Base-by-base conservation (phyloP, 1,140 invertebrate genomes). In the Aethina tumida region DNA sequence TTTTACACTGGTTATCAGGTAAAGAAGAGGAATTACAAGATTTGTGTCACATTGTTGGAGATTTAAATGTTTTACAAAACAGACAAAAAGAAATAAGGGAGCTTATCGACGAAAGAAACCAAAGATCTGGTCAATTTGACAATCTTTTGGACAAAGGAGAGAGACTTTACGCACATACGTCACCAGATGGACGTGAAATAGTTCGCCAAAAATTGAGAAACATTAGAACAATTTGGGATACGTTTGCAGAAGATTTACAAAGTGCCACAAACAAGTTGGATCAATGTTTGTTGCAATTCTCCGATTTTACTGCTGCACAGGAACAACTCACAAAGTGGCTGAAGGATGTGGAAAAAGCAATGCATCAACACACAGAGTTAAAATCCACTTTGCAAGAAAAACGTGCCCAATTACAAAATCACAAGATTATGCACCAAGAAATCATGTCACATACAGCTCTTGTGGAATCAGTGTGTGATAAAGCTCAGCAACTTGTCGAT, bases 361-460 rank as follows among this genome's bases (percentile, higher is more conserved):
- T 97, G 80, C 84, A 89, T 50, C 77, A 84, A 44, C 88, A 94
- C 51, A 91, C 84, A 0, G 88, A 95, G 62, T 66, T 89, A 1
- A 93, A 94, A 62, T 79, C 81, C 0, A 88, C 89, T 1, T 62
- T 97, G 13, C 91, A 93, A 65, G 92, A 96, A 58, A 97, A 96
- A 64, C 78, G 85, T 44, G 90, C 89, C 0, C 91, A 95, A 58
- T 60, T 95, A 9, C 90, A 95, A 59, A 93, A 92, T 55, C 91
- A 95, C 56, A 89, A 88, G 62, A 82, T 96, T 20, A 83, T 94
- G 63, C 89, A 96, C 55, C 90, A 96, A 63, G 92, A 96, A 65
- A 94, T 97, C 29, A 79, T 87, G 65, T 88, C 86, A 0, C 89
- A 95, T 67, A 86, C 91, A 58, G 73, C 79, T 31, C 62, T 95